phyloP scores from a whole-genome alignment of 2,797 vertebrate genomes.

The Oreochromis grahami region DNA sequence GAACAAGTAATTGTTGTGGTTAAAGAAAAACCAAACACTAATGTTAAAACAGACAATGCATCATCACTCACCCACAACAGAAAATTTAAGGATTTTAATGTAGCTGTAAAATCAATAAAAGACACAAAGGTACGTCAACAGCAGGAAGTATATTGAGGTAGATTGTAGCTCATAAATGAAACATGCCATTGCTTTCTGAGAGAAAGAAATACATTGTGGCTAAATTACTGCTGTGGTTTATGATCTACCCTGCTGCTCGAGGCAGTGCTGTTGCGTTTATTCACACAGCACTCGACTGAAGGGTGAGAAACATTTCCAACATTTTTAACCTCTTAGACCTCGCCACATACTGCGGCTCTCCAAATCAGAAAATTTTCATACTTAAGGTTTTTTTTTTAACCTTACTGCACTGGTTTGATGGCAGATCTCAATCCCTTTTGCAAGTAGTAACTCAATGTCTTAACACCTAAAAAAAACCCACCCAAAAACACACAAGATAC shows the following conservation, averaged over 20 bases:
- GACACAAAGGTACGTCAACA: constrained; percentile 46
- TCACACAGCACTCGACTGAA: constrained; percentile 25
- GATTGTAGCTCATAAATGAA: constrained; percentile 57
- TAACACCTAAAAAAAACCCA: fast-evolving
- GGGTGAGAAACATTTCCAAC: constrained; percentile 11
- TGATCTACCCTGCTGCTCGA: constrained; percentile 35
- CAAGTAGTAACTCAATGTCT: neutral
- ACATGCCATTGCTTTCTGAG: constrained; percentile 44
- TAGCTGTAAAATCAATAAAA: constrained; percentile 55
- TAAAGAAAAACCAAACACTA: constrained; percentile 5
- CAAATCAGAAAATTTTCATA: neutral
- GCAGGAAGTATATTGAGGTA: constrained; percentile 42
- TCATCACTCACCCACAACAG: constrained; percentile 19
- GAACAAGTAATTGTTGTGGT: neutral
- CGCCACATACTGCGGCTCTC: neutral
- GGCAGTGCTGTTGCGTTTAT: constrained; percentile 29
- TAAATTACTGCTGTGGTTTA: constrained; percentile 63
- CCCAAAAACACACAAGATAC: neutral
- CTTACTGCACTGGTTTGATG: neutral
- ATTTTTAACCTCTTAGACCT: constrained; percentile 35
- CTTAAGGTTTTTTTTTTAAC: neutral
- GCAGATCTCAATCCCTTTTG: neutral
- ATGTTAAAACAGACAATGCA: constrained; percentile 25
- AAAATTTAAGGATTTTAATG: constrained; percentile 49
- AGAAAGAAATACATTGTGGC: constrained; percentile 52